phyloP scores from a whole-genome alignment of 2,888 invertebrate species.

The Drosophila algonquin region DNA sequence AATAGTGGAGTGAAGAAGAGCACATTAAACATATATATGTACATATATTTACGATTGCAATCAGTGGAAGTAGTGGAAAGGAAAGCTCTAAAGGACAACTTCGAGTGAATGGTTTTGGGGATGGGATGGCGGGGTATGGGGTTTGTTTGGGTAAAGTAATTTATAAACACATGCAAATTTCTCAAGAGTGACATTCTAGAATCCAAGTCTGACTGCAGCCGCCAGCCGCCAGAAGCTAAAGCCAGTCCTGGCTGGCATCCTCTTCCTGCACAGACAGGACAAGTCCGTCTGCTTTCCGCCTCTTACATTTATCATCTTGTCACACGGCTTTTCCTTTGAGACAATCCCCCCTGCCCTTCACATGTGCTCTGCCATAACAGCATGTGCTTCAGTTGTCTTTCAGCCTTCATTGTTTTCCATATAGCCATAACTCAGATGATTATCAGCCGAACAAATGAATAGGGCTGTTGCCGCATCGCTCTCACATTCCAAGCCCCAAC shows the following conservation, averaged over 20 bases:
- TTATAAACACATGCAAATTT: slow-evolving; percentile 1
- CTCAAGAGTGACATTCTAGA: not conserved
- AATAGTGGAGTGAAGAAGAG: not conserved
- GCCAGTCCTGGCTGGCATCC: slow-evolving; percentile 24
- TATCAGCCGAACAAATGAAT: slow-evolving; percentile 76
- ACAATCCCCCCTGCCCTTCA: not conserved
- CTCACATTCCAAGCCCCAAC: not conserved
- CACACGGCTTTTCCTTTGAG: slow-evolving; percentile 47
- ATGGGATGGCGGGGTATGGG: not conserved
- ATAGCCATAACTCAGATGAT: slow-evolving; percentile 74
- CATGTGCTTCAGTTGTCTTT: slow-evolving; percentile 33
- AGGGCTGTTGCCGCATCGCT: slow-evolving; percentile 62
- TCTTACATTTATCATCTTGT: slow-evolving; percentile 74
- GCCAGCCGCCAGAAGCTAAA: slow-evolving; percentile 11
- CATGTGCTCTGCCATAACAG: not conserved
- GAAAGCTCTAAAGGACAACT: slow-evolving; percentile 1
- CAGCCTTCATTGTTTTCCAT: slow-evolving; percentile 67
- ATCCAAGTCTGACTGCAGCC: not conserved
- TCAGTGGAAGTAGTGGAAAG: not conserved
- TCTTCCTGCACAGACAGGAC: slow-evolving; percentile 33
- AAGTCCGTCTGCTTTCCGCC: slow-evolving; percentile 23
- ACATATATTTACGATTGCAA: not conserved
- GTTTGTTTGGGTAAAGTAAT: no score
- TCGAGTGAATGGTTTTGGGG: not conserved
- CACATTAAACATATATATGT: not conserved